Conservation (phyloP, 2,797 vertebrate genomes). For the Picus viridis region DNA sequence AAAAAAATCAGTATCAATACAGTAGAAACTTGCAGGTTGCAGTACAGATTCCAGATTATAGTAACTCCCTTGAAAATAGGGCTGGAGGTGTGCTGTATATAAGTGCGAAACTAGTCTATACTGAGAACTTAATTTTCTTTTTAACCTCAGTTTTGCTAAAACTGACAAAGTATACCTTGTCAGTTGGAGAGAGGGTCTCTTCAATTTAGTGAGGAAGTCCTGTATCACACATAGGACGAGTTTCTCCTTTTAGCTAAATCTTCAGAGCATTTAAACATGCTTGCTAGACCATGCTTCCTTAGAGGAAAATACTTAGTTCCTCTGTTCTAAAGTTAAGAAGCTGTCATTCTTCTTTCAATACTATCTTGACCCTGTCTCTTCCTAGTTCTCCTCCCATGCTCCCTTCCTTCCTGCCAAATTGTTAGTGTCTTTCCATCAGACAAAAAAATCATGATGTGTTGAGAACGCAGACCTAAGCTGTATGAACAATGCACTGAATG, state of each 20-base stretch:
- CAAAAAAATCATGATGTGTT: background rate
- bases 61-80: background rate
- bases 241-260: conserved; percentile 1
- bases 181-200: background rate
- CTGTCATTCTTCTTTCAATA: conserved; percentile 14
- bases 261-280: background rate
- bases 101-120: background rate
- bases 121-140: background rate
- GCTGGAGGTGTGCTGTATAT: background rate
- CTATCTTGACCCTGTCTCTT: conserved; percentile 30
- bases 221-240: background rate
- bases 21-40: background rate
- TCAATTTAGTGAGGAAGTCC: background rate
- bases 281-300: conserved; percentile 21
- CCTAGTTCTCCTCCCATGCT: conserved; percentile 23
- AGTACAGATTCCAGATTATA: background rate
- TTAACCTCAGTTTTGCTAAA: background rate
- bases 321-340: conserved; percentile 25
- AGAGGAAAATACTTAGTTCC: conserved; percentile 42
- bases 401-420: conserved; percentile 36
- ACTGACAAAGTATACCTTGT: rapidly evolving
- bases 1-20: background rate
- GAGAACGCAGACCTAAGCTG: background rate
- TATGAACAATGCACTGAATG: background rate
- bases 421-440: conserved; percentile 30